These are phyloP conservation scores for Myripristis jacobus DNA, from an alignment of 2,797 vertebrate genomes.

Conservation along the genomic window DNA sequence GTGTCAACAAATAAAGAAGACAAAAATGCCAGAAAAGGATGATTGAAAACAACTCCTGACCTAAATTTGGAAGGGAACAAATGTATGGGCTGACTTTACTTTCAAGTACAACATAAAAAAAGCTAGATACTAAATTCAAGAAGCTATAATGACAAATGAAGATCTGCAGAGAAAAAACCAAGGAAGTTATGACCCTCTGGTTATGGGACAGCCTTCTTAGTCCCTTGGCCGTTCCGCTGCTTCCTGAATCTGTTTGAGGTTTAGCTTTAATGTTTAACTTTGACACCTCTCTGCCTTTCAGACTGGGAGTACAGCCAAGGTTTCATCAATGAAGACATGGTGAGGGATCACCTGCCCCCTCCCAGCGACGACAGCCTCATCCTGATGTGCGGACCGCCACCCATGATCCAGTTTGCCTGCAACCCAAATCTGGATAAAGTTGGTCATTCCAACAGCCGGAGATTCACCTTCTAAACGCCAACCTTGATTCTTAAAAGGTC, in stretches of 20 bases:
- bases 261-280: neutral
- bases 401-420: conserved; percentile 98
- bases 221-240: neutral
- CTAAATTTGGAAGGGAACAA: too few relatives aligned
- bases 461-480: conserved; percentile 85
- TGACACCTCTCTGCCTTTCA: conserved; percentile 57
- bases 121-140: too few relatives aligned
- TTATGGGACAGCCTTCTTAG: neutral
- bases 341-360: conserved; percentile 87
- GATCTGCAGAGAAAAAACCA: too few relatives aligned
- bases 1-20: too few relatives aligned
- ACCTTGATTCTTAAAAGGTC: accelerated
- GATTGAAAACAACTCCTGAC: too few relatives aligned
- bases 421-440: conserved; percentile 94
- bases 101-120: too few relatives aligned
- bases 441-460: conserved; percentile 83
- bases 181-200: too few relatives aligned
- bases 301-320: conserved; percentile 95
- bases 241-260: neutral
- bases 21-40: too few relatives aligned
- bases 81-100: too few relatives aligned
- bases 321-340: conserved; percentile 94
- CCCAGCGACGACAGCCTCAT: conserved; percentile 87
- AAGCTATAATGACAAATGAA: too few relatives aligned
- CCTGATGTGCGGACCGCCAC: conserved; percentile 96